These are phyloP conservation scores for Eufriesea mexicana DNA, from an alignment of 1,140 invertebrate genomes.

Conservation along the genomic window DNA sequence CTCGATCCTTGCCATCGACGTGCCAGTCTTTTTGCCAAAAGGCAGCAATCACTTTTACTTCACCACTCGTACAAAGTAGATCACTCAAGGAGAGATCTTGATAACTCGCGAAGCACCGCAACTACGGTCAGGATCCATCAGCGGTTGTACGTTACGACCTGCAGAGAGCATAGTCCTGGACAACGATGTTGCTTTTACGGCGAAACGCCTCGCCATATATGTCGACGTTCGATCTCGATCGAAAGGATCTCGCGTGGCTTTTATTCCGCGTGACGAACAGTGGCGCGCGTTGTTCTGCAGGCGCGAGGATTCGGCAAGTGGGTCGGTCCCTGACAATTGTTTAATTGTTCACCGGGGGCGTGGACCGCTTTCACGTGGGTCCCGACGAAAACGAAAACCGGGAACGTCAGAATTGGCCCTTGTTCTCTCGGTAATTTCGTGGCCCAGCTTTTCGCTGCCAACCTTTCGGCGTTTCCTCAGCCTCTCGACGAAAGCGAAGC, in stretches of 20 bases:
- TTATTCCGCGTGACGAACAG: constrained; percentile 27
- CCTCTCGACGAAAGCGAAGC: too few species aligned
- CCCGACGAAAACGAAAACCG: constrained; percentile 30
- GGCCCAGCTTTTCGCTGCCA: not conserved
- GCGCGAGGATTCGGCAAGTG: constrained; percentile 62
- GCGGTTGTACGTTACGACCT: not conserved
- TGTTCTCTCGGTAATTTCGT: not conserved
- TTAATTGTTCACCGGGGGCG: constrained; percentile 69
- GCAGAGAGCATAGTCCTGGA: constrained; percentile 10
- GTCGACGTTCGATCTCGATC: constrained; percentile 42
- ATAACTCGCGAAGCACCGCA: not conserved
- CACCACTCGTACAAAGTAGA: not conserved
- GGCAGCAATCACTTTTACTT: not conserved
- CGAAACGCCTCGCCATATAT: constrained; percentile 35
- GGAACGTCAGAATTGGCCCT: not conserved
- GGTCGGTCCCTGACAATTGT: constrained; percentile 71
- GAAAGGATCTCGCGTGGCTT: constrained; percentile 26
- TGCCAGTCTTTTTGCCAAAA: not conserved
- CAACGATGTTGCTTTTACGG: constrained; percentile 9
- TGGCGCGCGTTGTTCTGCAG: constrained; percentile 52
- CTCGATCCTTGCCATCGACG: not conserved
- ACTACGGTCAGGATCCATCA: constrained; percentile 2
- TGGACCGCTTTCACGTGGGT: constrained; percentile 54
- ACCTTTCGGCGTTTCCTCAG: too few species aligned
- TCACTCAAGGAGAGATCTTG: constrained; percentile 9